Percentiles rank a stretch among this genome's conserved stretches.
phyloP scores from a whole-genome alignment of 2,888 invertebrate species.

The Yponomeuta plumbellus region DNA sequence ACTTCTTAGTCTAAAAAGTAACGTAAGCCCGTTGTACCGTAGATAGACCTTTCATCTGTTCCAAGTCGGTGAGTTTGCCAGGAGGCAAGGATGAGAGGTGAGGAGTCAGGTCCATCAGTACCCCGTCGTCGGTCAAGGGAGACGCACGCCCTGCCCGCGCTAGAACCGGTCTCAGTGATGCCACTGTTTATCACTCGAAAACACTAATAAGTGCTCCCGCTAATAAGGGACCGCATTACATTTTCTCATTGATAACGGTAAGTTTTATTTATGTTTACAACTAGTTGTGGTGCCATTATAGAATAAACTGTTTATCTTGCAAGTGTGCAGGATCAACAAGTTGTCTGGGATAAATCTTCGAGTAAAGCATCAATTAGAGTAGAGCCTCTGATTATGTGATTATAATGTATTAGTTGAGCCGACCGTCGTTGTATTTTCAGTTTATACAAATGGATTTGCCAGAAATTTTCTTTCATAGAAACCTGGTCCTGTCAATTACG shows the following conservation, averaged over 20 bases:
- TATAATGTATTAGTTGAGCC: too few relatives aligned
- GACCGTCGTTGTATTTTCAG: too few relatives aligned
- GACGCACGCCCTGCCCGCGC: constrained; percentile 35
- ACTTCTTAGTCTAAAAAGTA: too few relatives aligned
- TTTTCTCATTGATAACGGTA: constrained; percentile 36
- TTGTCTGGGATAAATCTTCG: neutral
- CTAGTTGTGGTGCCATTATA: neutral
- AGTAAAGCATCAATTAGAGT: too few relatives aligned
- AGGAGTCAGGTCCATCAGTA: constrained; percentile 38
- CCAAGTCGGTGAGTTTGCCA: constrained; percentile 22
- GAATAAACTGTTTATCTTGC: constrained; percentile 23
- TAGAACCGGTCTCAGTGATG: constrained; percentile 47
- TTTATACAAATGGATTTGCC: too few relatives aligned
- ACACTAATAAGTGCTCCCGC: constrained; percentile 44
- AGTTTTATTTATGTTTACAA: constrained; percentile 28
- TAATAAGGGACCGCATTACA: constrained; percentile 30
- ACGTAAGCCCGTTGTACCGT: too few relatives aligned
- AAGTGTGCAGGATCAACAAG: constrained; percentile 6
- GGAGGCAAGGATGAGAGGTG: constrained; percentile 39
- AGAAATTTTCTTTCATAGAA: too few relatives aligned
- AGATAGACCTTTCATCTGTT: neutral
- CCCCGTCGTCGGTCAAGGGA: constrained; percentile 40
- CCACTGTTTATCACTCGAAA: constrained; percentile 44
- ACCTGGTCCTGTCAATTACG: too few relatives aligned
- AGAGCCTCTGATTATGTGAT: too few relatives aligned